A percentile compares a stretch with the other conserved stretches of the same genome.
phyloP scores from a whole-genome alignment of 2,113 vertebrate species.

The Ptilonorhynchus violaceus region DNA sequence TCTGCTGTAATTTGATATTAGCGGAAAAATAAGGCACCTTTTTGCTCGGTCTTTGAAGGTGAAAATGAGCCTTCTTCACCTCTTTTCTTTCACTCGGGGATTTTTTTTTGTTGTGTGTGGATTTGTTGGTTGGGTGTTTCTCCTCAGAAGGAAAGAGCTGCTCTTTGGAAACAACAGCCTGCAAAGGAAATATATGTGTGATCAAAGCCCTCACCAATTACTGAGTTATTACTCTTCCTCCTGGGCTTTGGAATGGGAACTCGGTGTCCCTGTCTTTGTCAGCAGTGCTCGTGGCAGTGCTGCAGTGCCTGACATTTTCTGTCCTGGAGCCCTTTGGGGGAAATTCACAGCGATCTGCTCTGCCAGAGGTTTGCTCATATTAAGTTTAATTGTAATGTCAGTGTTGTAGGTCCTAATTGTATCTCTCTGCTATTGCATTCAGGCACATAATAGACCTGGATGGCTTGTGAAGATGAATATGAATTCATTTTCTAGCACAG shows the following conservation, averaged over 20 bases:
- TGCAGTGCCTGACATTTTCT: background rate
- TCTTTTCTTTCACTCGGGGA: background rate
- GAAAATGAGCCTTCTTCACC: slow-evolving; percentile 60
- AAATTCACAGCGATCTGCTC: background rate
- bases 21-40: slow-evolving; percentile 67
- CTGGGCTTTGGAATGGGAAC: background rate
- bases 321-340: background rate
- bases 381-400: background rate
- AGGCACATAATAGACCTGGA: slow-evolving; percentile 16
- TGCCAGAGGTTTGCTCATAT: background rate
- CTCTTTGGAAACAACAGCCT: slow-evolving; percentile 61
- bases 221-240: slow-evolving; percentile 61
- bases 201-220: slow-evolving; percentile 75
- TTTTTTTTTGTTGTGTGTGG: background rate
- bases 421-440: slow-evolving; percentile 22
- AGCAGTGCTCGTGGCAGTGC: background rate
- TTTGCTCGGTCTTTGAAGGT: slow-evolving; percentile 67
- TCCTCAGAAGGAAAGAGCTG: slow-evolving; percentile 55
- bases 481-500: slow-evolving; percentile 24
- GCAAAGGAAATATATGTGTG: slow-evolving; percentile 65
- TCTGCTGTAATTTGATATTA: slow-evolving; percentile 67
- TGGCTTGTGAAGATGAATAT: slow-evolving; percentile 17
- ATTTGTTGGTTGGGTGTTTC: background rate
- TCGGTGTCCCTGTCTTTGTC: slow-evolving; percentile 1
- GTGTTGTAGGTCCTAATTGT: background rate